These are phyloP conservation scores for Panthera uncia DNA, from an alignment of 2,113 vertebrate genomes.

Conservation along the genomic window DNA sequence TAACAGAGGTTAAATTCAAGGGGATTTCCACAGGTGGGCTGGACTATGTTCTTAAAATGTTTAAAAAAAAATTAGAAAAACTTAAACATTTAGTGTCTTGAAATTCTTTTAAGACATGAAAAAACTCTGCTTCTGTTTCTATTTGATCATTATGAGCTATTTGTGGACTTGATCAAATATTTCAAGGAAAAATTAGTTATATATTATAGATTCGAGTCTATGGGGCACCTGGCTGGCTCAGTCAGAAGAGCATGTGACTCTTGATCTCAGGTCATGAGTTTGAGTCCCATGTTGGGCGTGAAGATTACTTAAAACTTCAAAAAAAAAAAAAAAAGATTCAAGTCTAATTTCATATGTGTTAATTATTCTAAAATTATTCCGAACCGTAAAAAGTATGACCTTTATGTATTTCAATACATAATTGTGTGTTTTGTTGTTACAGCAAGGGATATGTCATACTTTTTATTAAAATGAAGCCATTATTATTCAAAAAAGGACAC, in stretches of 20 bases:
- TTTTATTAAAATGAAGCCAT: conserved; percentile 27
- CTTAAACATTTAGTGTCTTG: not conserved
- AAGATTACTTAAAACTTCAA: not conserved
- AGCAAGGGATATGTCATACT: not conserved
- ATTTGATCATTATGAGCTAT: not conserved
- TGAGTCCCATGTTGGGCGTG: not conserved
- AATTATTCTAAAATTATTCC: not conserved
- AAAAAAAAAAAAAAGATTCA: not conserved
- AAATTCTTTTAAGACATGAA: not conserved
- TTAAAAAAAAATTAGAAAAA: not conserved
- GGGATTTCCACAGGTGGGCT: not conserved
- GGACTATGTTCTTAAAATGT: not conserved
- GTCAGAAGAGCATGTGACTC: not conserved
- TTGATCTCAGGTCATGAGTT: not conserved
- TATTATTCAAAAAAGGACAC: not conserved
- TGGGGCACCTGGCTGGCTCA: not conserved
- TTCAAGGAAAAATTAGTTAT: not conserved
- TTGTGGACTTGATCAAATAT: not conserved
- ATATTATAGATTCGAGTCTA: conserved; percentile 6
- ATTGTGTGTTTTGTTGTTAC: not conserved
- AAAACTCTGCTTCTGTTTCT: not conserved
- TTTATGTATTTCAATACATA: not conserved
- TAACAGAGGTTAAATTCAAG: not conserved
- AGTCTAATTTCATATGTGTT: not conserved
- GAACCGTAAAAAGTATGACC: not conserved